Conservation (phyloP, 2,888 invertebrate species). For the Celastrina argiolus region DNA sequence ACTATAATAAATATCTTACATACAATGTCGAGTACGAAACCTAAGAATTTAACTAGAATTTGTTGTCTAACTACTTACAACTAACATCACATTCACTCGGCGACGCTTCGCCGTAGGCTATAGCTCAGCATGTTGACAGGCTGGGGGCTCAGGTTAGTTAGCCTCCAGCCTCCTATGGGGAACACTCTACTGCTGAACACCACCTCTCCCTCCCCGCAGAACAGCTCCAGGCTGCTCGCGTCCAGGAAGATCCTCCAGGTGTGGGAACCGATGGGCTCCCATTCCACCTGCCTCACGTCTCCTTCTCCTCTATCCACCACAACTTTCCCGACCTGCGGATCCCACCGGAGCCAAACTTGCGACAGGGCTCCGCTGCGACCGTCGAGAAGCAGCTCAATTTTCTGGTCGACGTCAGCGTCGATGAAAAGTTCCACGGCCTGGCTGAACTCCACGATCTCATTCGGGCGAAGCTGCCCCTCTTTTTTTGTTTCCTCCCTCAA, state of each 20-base stretch:
- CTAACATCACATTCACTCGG: slow-evolving; percentile 37
- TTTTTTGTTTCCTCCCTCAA: slow-evolving; percentile 45
- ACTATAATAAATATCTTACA: slow-evolving; percentile 18
- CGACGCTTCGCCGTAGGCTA: slow-evolving; percentile 52
- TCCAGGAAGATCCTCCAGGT: slow-evolving; percentile 62
- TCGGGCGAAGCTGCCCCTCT: slow-evolving; percentile 40
- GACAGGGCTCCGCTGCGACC: slow-evolving; percentile 52
- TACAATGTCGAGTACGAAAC: not conserved
- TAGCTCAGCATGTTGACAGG: slow-evolving; percentile 49
- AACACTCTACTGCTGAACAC: slow-evolving; percentile 65
- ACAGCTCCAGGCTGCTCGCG: slow-evolving; percentile 63
- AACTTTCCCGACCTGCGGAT: slow-evolving; percentile 49
- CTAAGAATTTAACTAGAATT: slow-evolving; percentile 3
- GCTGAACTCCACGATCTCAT: slow-evolving; percentile 42
- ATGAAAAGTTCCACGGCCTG: slow-evolving; percentile 58
- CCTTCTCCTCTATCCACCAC: slow-evolving; percentile 52
- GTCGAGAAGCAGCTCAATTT: slow-evolving; percentile 49
- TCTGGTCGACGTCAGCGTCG: slow-evolving; percentile 43
- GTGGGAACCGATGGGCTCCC: slow-evolving; percentile 48
- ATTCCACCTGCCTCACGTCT: slow-evolving; percentile 61
- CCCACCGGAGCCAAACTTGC: slow-evolving; percentile 48
- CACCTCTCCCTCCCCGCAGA: slow-evolving; percentile 69
- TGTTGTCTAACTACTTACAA: not conserved
- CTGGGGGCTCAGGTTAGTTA: slow-evolving; percentile 55
- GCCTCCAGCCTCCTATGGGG: slow-evolving; percentile 56